A percentile compares a stretch with the other conserved stretches of the same genome.
phyloP scores from a whole-genome alignment of 2,797 vertebrate species.

The Paramormyrops hopkinsi region DNA sequence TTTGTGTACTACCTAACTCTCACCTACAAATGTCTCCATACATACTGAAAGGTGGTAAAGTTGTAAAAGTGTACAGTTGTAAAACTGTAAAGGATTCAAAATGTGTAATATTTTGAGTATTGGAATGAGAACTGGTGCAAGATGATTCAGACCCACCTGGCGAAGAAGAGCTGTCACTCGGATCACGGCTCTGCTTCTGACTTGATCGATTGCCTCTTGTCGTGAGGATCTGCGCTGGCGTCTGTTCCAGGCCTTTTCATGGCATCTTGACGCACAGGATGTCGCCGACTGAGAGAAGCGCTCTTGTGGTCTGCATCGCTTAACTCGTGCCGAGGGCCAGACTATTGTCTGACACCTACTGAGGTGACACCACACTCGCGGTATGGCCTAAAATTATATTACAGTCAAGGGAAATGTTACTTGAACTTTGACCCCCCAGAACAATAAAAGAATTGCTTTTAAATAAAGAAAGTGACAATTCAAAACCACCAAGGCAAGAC shows the following conservation, averaged over 20 bases:
- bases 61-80: neutral
- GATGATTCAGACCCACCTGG: conserved; percentile 41
- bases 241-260: neutral
- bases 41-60: neutral
- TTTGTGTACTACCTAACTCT: neutral
- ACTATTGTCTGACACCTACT: neutral
- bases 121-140: conserved; percentile 31
- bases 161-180: conserved; percentile 43
- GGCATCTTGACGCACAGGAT: neutral
- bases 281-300: neutral
- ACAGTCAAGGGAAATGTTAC: neutral
- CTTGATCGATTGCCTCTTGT: conserved; percentile 48
- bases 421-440: neutral
- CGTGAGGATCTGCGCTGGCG: neutral
- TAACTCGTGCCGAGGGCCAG: neutral
- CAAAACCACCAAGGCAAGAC: neutral
- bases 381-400: neutral
- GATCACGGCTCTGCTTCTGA: conserved; percentile 36
- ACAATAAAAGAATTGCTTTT: neutral
- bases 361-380: neutral
- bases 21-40: neutral
- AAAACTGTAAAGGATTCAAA: neutral
- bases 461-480: neutral
- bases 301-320: neutral
- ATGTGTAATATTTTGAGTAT: conserved; percentile 47